Evolutionary conservation across 2,113 vertebrate genomes (phyloP).

Genomic region (Athene noctua): DNA sequence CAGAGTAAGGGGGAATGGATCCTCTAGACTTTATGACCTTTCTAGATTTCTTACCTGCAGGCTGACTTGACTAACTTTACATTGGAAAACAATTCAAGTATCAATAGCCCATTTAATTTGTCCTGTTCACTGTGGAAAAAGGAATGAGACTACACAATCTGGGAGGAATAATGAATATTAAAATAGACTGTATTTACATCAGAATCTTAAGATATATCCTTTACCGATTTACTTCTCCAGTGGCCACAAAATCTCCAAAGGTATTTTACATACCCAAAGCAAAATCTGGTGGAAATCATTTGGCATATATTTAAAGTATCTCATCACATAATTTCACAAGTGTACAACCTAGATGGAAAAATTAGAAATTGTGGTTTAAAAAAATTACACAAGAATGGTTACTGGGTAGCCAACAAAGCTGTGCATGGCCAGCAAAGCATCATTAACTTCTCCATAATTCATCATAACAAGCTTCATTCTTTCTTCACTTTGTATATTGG

Average conservation of each 20-base stretch:
- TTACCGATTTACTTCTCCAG: background rate
- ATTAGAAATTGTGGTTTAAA: background rate
- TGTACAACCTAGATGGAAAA: background rate
- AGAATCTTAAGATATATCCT: background rate
- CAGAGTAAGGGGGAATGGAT: background rate
- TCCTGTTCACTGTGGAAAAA: background rate
- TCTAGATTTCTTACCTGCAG: background rate
- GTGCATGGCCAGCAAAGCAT: background rate
- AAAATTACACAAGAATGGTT: background rate
- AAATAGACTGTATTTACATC: background rate
- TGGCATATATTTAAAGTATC: background rate
- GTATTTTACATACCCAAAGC: background rate
- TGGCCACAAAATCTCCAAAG: background rate
- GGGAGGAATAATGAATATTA: background rate
- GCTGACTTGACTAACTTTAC: background rate
- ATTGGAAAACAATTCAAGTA: background rate
- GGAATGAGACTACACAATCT: background rate
- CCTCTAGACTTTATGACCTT: background rate
- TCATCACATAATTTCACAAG: background rate
- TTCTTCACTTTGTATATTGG: background rate
- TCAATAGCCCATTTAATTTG: background rate
- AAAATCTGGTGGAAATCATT: background rate
- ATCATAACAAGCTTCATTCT: background rate
- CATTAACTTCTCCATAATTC: background rate
- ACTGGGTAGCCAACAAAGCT: background rate